Evolutionary conservation across 2,113 vertebrate genomes (phyloP).

Genomic region (Ictalurus furcatus): DNA sequence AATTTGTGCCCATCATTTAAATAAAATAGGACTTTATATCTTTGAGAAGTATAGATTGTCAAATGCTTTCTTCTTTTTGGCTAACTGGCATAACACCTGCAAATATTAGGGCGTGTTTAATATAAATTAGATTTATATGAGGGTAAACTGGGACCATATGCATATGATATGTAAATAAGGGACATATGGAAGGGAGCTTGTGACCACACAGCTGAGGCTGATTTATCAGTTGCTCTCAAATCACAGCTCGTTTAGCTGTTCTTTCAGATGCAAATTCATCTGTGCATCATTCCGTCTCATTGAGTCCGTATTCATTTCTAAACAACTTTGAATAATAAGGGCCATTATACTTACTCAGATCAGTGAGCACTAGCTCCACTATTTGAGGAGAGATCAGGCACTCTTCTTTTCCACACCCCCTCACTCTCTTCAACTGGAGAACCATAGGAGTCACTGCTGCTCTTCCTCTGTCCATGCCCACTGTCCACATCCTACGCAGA

Average conservation of each 20-base stretch:
- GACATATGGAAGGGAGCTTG: neutral
- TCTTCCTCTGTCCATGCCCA: slow-evolving; percentile 39
- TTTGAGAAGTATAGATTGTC: neutral
- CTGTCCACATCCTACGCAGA: slow-evolving; percentile 60
- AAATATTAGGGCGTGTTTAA: neutral
- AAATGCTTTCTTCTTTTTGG: neutral
- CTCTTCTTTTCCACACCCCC: slow-evolving; percentile 50
- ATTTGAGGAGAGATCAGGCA: slow-evolving; percentile 56
- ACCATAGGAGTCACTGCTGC: slow-evolving; percentile 43
- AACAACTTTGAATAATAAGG: neutral
- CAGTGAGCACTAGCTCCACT: slow-evolving; percentile 45
- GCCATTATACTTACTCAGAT: neutral
- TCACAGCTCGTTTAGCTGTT: neutral
- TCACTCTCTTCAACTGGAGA: slow-evolving; percentile 25
- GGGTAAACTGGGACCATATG: neutral
- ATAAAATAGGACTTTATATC: neutral
- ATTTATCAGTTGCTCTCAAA: neutral
- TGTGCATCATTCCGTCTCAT: neutral
- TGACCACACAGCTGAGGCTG: neutral
- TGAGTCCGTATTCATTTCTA: neutral
- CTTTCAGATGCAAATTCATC: neutral
- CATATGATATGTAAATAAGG: neutral
- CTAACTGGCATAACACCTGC: neutral
- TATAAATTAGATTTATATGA: neutral
- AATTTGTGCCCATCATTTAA: neutral